phyloP scores from a whole-genome alignment of 2,113 vertebrate genomes.

The Corynorhinus townsendii region DNA sequence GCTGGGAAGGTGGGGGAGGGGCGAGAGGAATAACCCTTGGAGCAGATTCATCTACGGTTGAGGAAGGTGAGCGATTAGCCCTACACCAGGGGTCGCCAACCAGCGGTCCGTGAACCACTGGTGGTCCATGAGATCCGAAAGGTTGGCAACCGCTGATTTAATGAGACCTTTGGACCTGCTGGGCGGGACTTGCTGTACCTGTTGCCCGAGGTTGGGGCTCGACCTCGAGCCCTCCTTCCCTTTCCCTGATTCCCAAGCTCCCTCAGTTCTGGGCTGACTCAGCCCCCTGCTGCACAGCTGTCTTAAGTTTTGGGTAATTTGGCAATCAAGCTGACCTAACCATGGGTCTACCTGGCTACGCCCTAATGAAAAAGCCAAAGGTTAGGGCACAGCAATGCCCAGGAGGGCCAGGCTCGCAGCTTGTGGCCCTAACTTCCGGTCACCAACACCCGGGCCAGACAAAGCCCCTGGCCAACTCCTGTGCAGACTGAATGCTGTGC shows the following conservation, averaged over 20 bases:
- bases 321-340: background rate
- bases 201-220: background rate
- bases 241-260: background rate
- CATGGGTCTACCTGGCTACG: rapidly evolving
- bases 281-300: too few species aligned
- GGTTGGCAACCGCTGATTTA: too few species aligned
- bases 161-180: too few species aligned
- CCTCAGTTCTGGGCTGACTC: background rate
- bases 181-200: too few species aligned
- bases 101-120: too few species aligned
- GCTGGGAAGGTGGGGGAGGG: background rate
- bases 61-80: background rate
- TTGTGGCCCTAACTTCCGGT: rapidly evolving
- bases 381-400: rapidly evolving
- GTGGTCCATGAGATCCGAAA: too few species aligned
- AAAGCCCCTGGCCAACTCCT: background rate
- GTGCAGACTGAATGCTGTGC: rapidly evolving
- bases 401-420: background rate
- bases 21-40: rapidly evolving
- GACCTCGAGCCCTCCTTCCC: too few species aligned
- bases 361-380: background rate
- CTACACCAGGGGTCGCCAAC: too few species aligned
- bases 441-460: rapidly evolving
- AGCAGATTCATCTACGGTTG: background rate
- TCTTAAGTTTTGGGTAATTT: background rate